phyloP scores from a whole-genome alignment of 2,888 invertebrate genomes.

The Carabus problematicus region DNA sequence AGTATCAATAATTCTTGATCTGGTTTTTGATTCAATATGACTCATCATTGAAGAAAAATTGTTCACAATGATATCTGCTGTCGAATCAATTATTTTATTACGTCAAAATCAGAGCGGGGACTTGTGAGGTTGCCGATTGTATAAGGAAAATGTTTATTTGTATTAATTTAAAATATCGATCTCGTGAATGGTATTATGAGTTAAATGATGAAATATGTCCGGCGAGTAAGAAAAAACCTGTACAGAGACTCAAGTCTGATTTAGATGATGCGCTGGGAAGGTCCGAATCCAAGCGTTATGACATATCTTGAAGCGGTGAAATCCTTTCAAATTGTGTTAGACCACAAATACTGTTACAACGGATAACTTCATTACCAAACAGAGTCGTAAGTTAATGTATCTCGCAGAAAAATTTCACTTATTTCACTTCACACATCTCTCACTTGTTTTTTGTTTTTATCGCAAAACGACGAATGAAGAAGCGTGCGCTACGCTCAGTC shows the following conservation, averaged over 20 bases:
- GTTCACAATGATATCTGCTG: no score
- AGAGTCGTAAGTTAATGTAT: constrained; percentile 25
- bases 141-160: no score
- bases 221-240: no score
- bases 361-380: constrained; percentile 19
- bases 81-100: no score
- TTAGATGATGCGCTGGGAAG: background rate
- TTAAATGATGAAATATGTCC: constrained; percentile 3
- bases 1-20: no score
- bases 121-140: no score
- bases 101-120: no score
- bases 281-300: background rate
- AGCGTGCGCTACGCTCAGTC: background rate
- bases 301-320: constrained; percentile 8
- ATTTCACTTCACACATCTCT: background rate
- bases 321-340: constrained; percentile 20
- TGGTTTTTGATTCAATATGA: no score
- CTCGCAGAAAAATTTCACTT: constrained; percentile 25
- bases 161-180: background rate
- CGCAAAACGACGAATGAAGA: no score
- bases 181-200: background rate
- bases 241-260: no score
- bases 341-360: constrained; percentile 19
- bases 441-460: no score
- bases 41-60: no score